phyloP scores from a whole-genome alignment of 2,797 vertebrate species.

The Eidolon dupreanum region DNA sequence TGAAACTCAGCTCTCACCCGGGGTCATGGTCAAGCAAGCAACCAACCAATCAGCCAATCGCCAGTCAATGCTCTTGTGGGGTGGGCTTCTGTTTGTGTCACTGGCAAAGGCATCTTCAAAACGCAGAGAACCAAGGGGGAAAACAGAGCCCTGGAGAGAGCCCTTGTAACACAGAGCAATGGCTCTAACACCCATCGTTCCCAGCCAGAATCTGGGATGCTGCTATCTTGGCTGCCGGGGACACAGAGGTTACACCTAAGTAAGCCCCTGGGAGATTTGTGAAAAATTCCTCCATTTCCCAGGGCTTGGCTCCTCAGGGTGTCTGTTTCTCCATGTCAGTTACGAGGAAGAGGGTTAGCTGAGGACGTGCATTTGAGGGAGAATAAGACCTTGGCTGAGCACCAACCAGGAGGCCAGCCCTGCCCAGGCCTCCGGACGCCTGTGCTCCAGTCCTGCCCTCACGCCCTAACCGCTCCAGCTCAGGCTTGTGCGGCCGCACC shows the following conservation, averaged over 20 bases:
- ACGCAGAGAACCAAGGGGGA: background rate
- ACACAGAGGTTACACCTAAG: background rate
- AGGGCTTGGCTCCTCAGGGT: accelerated
- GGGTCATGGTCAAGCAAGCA: background rate
- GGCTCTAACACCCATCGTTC: background rate
- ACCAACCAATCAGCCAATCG: background rate
- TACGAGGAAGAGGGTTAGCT: background rate
- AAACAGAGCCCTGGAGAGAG: background rate
- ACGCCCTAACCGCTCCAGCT: accelerated
- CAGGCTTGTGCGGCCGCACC: background rate
- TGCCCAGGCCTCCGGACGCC: background rate
- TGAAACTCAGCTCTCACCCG: background rate
- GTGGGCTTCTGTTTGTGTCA: background rate
- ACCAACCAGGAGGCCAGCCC: background rate
- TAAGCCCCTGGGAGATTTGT: background rate
- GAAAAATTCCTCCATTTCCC: background rate
- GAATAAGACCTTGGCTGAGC: background rate
- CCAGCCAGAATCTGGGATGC: background rate
- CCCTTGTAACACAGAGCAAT: background rate
- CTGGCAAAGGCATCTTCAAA: background rate
- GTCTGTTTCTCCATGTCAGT: background rate
- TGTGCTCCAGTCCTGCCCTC: background rate
- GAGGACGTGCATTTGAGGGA: background rate
- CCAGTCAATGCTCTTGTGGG: background rate
- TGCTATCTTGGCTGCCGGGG: background rate